phyloP scores from a whole-genome alignment of 2,888 invertebrate species.

The Drosophila algonquin region DNA sequence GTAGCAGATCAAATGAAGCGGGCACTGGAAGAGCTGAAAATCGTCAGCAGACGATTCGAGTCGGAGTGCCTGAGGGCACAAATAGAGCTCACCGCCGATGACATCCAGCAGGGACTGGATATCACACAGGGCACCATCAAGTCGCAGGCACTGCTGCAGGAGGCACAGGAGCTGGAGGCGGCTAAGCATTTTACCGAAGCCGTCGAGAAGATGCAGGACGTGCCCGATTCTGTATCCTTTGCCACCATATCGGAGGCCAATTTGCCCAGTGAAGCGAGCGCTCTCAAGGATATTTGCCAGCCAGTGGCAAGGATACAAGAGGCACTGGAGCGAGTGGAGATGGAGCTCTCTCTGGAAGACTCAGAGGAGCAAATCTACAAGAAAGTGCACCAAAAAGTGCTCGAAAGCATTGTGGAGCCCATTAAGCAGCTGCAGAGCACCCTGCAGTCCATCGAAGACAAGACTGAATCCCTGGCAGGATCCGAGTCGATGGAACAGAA shows the following conservation, averaged over 20 bases:
- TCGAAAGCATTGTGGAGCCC: conserved; percentile 80
- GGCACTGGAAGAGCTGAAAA: conserved; percentile 85
- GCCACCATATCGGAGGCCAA: conserved; percentile 79
- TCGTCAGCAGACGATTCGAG: conserved; percentile 84
- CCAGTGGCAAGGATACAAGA: conserved; percentile 84
- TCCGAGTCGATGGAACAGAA: conserved; percentile 82
- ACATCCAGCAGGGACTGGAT: conserved; percentile 85
- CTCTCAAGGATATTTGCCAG: conserved; percentile 81
- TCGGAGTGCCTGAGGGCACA: conserved; percentile 84
- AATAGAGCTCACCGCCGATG: conserved; percentile 84
- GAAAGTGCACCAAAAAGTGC: conserved; percentile 81
- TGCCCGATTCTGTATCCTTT: conserved; percentile 79
- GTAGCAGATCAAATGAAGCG: conserved; percentile 86
- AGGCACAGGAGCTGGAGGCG: conserved; percentile 84
- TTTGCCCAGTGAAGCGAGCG: conserved; percentile 82
- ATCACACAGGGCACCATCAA: conserved; percentile 86
- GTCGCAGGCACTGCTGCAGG: conserved; percentile 85
- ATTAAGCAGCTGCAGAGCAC: conserved; percentile 78
- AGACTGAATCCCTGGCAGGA: conserved; percentile 69
- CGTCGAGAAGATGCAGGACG: conserved; percentile 82
- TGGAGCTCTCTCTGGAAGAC: conserved; percentile 82
- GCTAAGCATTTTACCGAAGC: conserved; percentile 83
- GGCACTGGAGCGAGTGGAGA: conserved; percentile 83
- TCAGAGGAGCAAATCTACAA: conserved; percentile 81
- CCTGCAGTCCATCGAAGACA: conserved; percentile 77